phyloP scores from a whole-genome alignment of 2,113 vertebrate genomes.

The Zosterops lateralis region DNA sequence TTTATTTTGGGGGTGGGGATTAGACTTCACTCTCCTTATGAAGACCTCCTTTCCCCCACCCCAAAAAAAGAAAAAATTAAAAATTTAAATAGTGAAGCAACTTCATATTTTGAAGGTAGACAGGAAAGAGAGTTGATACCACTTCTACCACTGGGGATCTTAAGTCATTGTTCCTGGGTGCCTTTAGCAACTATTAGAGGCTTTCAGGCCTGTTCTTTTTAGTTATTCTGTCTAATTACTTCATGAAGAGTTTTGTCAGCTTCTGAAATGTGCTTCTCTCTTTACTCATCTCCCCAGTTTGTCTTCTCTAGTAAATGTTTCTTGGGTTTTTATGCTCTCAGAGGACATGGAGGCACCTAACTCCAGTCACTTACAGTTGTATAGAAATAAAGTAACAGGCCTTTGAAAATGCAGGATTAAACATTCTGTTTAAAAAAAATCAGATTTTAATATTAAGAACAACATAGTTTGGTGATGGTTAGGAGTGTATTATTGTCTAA shows the following conservation, averaged over 20 bases:
- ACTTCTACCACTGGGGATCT: not conserved
- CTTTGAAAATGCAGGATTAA: not conserved
- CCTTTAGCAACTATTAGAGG: not conserved
- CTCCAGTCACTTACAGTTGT: not conserved
- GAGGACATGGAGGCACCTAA: accelerated
- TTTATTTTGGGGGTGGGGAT: accelerated
- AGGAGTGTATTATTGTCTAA: not conserved
- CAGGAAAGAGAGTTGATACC: not conserved
- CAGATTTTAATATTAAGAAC: not conserved
- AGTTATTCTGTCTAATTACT: not conserved
- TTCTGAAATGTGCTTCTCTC: accelerated
- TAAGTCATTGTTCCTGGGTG: not conserved
- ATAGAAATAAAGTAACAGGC: not conserved
- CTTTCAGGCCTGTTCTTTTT: not conserved
- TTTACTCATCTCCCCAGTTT: not conserved
- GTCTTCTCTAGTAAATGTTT: not conserved
- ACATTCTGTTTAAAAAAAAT: not conserved
- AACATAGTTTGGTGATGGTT: not conserved
- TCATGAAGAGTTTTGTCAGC: not conserved
- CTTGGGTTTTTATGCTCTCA: not conserved
- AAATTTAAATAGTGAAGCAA: not conserved
- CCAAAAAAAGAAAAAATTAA: not conserved
- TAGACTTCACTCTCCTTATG: not conserved
- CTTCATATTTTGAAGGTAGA: not conserved
- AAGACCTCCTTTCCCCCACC: too few species aligned